These are phyloP conservation scores for Leptocoma aspasia DNA, from an alignment of 2,113 vertebrate species.

Conservation along the genomic window DNA sequence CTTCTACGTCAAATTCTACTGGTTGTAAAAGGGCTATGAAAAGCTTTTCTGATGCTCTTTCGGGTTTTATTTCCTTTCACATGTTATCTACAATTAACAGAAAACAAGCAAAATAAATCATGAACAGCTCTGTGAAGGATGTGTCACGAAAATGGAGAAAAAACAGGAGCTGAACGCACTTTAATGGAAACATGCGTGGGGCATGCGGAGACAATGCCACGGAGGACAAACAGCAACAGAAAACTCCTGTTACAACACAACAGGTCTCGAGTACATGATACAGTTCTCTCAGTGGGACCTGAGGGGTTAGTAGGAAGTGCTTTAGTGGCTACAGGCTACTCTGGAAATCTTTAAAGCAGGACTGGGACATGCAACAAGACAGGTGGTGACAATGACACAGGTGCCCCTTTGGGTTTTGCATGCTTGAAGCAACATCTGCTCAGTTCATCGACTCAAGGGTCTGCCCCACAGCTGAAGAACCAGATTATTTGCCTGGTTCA, in stretches of 20 bases:
- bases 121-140: conserved; percentile 68
- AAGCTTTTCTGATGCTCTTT: conserved; percentile 57
- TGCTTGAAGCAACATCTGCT: conserved; percentile 56
- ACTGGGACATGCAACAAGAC: conserved; percentile 60
- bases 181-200: conserved; percentile 74
- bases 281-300: background rate
- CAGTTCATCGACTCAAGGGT: conserved; percentile 53
- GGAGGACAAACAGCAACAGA: conserved; percentile 68
- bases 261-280: conserved; percentile 25
- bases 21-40: conserved; percentile 3
- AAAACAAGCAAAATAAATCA: conserved; percentile 74
- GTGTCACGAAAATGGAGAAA: conserved; percentile 62
- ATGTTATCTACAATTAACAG: conserved; percentile 67
- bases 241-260: conserved; percentile 67
- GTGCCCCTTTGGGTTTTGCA: conserved; percentile 36
- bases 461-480: conserved; percentile 37
- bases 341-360: conserved; percentile 49
- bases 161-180: conserved; percentile 72
- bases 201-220: conserved; percentile 74
- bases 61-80: conserved; percentile 68
- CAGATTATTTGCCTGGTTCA: background rate
- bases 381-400: conserved; percentile 49
- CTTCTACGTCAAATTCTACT: background rate
- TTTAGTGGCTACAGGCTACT: conserved; percentile 63
- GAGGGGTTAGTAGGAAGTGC: conserved; percentile 70